phyloP scores from a whole-genome alignment of 2,888 invertebrate species.

The Boloria selene region DNA sequence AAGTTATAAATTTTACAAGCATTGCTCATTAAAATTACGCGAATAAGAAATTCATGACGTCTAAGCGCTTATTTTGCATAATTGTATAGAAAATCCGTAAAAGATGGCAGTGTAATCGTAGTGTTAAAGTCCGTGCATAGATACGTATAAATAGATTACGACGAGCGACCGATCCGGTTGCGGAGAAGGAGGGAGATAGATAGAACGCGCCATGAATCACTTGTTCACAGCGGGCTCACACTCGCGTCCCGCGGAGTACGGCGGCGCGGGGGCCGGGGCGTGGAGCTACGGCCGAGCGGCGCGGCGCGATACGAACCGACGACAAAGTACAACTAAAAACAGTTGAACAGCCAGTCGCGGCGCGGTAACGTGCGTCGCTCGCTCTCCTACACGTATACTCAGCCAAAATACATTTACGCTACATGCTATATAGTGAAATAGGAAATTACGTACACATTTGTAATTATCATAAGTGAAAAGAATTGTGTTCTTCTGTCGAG shows the following conservation, averaged over 20 bases:
- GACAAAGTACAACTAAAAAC: slow-evolving; percentile 71
- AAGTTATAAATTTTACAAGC: too few species aligned
- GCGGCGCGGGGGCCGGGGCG: slow-evolving; percentile 56
- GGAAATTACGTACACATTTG: slow-evolving; percentile 52
- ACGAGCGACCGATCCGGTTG: slow-evolving; percentile 81
- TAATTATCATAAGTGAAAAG: slow-evolving; percentile 53
- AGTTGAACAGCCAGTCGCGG: slow-evolving; percentile 77
- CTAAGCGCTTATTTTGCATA: slow-evolving; percentile 29
- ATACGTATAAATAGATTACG: slow-evolving; percentile 81
- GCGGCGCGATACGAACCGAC: slow-evolving; percentile 73
- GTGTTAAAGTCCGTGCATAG: slow-evolving; percentile 77
- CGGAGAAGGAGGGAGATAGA: slow-evolving; percentile 81
- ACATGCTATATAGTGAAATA: slow-evolving; percentile 51
- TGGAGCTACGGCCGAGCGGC: slow-evolving; percentile 60
- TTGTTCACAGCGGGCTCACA: slow-evolving; percentile 71
- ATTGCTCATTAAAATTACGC: background rate
- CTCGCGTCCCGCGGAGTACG: slow-evolving; percentile 44
- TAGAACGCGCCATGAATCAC: slow-evolving; percentile 82
- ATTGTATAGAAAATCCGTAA: slow-evolving; percentile 40
- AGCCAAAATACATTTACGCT: slow-evolving; percentile 52
- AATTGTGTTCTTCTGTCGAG: slow-evolving; percentile 46
- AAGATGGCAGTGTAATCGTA: slow-evolving; percentile 53
- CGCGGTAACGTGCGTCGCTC: slow-evolving; percentile 66
- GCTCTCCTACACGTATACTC: slow-evolving; percentile 51
- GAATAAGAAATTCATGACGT: slow-evolving; percentile 4